These are phyloP conservation scores for Menidia beryllina DNA, from an alignment of 2,113 vertebrate species.

Conservation along the genomic window DNA sequence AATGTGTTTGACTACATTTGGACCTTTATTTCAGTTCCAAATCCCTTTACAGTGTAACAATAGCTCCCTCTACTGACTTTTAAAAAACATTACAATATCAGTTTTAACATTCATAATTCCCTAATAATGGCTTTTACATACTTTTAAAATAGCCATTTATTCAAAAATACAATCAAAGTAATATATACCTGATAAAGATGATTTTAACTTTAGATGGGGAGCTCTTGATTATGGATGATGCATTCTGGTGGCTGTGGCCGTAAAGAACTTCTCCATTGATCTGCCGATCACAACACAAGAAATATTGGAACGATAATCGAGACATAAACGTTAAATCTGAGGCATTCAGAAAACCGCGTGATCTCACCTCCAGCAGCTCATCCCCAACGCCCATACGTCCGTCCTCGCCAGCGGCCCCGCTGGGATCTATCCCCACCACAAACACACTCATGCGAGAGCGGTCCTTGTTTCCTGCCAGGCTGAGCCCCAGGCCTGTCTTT, in stretches of 20 bases:
- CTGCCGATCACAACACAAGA: conserved; percentile 66
- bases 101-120: not conserved
- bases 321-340: not conserved
- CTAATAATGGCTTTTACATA: too few species aligned
- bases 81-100: conserved; percentile 26
- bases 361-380: conserved; percentile 92
- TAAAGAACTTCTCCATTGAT: conserved; percentile 96
- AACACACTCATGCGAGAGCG: conserved; percentile 97
- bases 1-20: not conserved
- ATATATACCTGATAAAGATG: conserved; percentile 91
- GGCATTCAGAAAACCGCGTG: not conserved
- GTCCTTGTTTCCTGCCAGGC: conserved; percentile 97
- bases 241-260: conserved; percentile 96
- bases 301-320: not conserved
- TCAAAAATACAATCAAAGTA: not conserved
- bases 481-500: conserved; percentile 92
- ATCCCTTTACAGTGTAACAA: conserved; percentile 29
- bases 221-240: conserved; percentile 96
- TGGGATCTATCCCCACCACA: conserved; percentile 95
- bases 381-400: conserved; percentile 92
- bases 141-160: not conserved
- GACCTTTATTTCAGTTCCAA: not conserved
- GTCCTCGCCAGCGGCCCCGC: conserved; percentile 92
- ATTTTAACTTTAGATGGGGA: conserved; percentile 94
- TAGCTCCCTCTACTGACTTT: conserved; percentile 66